Evolutionary conservation across 2,113 vertebrate genomes (phyloP).

Genomic region (Talpa occidentalis): DNA sequence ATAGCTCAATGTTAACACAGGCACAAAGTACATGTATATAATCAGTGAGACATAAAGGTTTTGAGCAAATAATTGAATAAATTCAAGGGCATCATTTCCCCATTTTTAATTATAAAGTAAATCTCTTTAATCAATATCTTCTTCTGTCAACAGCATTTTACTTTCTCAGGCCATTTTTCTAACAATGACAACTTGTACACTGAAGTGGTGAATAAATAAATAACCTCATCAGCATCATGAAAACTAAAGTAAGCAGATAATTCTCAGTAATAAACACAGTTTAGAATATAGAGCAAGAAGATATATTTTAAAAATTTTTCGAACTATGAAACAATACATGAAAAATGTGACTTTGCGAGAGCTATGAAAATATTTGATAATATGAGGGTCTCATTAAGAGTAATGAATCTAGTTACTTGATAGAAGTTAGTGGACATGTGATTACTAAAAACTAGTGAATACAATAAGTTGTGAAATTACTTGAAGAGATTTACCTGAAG

Average conservation of each 20-base stretch:
- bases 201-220: background rate
- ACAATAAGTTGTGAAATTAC: background rate
- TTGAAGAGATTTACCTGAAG: background rate
- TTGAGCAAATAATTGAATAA: background rate
- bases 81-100: background rate
- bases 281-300: background rate
- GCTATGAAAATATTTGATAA: background rate
- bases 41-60: background rate
- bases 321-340: background rate
- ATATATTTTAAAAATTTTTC: background rate
- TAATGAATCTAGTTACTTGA: background rate
- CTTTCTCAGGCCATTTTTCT: background rate
- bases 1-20: background rate
- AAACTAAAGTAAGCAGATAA: background rate
- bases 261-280: background rate
- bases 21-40: background rate
- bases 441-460: background rate
- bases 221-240: background rate
- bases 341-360: background rate
- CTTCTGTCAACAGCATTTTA: background rate
- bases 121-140: background rate
- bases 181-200: background rate
- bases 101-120: background rate
- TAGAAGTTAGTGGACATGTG: background rate
- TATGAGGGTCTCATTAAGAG: background rate